Evolutionary conservation across 2,888 invertebrate genomes (phyloP).

Genomic region (Scaptomyza reducta): DNA sequence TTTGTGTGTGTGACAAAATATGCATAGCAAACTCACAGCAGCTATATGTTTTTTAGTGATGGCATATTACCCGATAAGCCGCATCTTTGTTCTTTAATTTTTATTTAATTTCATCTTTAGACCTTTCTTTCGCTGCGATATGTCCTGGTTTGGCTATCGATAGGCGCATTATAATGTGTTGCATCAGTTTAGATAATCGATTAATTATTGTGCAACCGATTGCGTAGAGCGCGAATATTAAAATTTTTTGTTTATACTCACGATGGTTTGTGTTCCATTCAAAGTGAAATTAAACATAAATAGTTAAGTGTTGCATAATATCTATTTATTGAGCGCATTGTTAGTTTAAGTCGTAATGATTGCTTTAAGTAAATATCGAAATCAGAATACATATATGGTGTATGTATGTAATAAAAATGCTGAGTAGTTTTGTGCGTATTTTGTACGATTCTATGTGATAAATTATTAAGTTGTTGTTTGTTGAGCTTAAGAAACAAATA

Average conservation of each 20-base stretch:
- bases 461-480: slow-evolving; percentile 2
- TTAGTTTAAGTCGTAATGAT: slow-evolving; percentile 71
- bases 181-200: neutral
- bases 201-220: neutral
- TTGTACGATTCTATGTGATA: slow-evolving; percentile 17
- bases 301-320: slow-evolving; percentile 29
- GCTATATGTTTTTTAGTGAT: slow-evolving; percentile 1
- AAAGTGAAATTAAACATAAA: neutral
- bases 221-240: neutral
- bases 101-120: neutral
- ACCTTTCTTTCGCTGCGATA: neutral
- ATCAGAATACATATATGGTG: slow-evolving; percentile 20
- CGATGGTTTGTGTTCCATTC: neutral
- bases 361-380: slow-evolving; percentile 70
- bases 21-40: neutral
- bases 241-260: neutral
- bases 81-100: neutral
- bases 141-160: neutral
- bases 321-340: slow-evolving; percentile 82
- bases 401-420: slow-evolving; percentile 51
- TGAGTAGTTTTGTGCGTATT: slow-evolving; percentile 52
- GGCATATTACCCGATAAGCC: neutral
- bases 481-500: slow-evolving; percentile 48
- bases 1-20: neutral
- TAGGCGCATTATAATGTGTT: neutral